Evolutionary conservation across 2,888 invertebrate genomes (phyloP).

Genomic region (Caenorhabditis zanzibari): DNA sequence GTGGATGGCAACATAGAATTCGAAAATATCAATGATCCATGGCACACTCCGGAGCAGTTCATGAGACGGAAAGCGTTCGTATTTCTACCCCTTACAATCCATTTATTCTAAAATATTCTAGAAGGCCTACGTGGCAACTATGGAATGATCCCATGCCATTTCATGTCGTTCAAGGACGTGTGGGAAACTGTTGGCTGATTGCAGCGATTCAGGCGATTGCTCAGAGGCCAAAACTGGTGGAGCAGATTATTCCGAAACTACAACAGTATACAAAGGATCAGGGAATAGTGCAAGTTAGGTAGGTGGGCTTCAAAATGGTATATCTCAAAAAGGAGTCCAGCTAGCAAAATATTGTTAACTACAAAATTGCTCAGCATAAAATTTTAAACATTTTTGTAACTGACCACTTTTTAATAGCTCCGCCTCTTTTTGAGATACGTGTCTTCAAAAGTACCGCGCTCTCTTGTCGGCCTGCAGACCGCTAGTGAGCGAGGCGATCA

Average conservation of each 20-base stretch:
- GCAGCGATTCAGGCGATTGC: neutral
- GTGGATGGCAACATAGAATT: neutral
- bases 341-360: too few species aligned
- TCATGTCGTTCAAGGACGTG: neutral
- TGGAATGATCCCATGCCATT: slow-evolving; percentile 7
- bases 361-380: too few species aligned
- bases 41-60: neutral
- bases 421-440: too few species aligned
- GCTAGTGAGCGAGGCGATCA: too few species aligned
- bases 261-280: neutral
- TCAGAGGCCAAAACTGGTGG: neutral
- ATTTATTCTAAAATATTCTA: too few species aligned
- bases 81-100: too few species aligned
- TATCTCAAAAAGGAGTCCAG: too few species aligned
- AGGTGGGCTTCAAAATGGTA: neutral
- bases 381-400: too few species aligned
- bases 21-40: neutral
- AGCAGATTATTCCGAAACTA: neutral
- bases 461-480: too few species aligned
- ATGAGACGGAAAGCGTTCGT: neutral
- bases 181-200: slow-evolving; percentile 1
- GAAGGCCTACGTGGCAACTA: too few species aligned
- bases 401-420: too few species aligned
- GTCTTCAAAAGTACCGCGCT: too few species aligned
- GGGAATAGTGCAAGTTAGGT: slow-evolving; percentile 1